These are phyloP conservation scores for Naja naja DNA, from an alignment of 2,113 vertebrate genomes.

Conservation along the genomic window DNA sequence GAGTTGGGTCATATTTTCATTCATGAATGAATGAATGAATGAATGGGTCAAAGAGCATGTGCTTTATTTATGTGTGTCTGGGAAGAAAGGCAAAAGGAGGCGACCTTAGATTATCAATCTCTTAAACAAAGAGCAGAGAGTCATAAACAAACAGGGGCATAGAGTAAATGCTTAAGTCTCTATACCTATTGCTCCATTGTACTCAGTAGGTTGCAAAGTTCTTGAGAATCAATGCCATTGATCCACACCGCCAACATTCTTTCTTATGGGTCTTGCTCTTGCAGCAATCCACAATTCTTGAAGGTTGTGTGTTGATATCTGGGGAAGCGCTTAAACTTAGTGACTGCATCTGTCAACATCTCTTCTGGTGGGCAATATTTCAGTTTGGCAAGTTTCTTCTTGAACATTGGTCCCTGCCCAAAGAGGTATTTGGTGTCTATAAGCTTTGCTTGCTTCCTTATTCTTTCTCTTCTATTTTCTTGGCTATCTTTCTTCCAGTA, in stretches of 20 bases:
- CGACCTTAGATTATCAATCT: neutral
- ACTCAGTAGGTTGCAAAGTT: neutral
- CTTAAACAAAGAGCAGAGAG: neutral
- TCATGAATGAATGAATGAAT: neutral
- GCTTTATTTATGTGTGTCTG: neutral
- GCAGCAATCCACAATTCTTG: neutral
- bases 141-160: neutral
- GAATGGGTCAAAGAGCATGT: neutral
- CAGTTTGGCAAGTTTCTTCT: neutral
- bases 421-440: neutral
- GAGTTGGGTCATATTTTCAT: neutral
- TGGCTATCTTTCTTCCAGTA: neutral
- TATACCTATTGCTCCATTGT: neutral
- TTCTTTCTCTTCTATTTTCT: neutral
- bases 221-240: neutral
- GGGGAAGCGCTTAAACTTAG: neutral
- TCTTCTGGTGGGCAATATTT: neutral
- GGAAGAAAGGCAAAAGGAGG: neutral
- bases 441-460: neutral
- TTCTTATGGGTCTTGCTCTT: neutral
- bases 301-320: neutral
- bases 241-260: neutral
- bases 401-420: neutral
- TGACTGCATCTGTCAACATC: neutral
- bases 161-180: neutral